These are phyloP conservation scores for Nothoprocta perdicaria DNA, from an alignment of 2,113 vertebrate species.

Conservation along the genomic window DNA sequence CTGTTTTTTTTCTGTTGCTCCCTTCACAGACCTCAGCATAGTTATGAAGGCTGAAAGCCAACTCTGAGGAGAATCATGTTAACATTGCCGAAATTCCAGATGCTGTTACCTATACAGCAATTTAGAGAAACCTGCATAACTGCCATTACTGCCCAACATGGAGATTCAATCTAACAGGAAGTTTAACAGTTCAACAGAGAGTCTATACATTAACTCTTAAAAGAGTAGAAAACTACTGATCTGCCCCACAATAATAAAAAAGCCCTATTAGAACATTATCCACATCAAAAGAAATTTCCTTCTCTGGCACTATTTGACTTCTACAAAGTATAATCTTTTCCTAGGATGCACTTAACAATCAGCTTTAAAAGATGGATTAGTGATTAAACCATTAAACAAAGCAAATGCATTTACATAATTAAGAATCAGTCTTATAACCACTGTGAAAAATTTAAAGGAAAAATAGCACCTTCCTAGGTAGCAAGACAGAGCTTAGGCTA, in stretches of 20 bases:
- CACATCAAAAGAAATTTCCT: background rate
- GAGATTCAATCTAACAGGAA: background rate
- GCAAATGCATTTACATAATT: background rate
- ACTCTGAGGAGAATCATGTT: background rate
- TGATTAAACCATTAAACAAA: background rate
- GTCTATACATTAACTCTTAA: background rate
- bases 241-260: background rate
- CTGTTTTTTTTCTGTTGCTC: background rate
- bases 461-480: background rate
- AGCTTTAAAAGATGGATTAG: background rate
- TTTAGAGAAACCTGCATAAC: background rate
- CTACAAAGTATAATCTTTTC: background rate
- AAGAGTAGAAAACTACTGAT: background rate
- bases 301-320: background rate
- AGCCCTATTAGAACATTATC: background rate
- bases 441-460: background rate
- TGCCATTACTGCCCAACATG: background rate
- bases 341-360: background rate
- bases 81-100: background rate
- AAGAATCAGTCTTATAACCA: background rate
- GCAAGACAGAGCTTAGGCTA: background rate
- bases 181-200: background rate
- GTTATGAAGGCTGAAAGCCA: background rate
- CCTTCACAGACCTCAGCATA: background rate
- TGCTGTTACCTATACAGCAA: background rate